Conservation (phyloP, 2,888 invertebrate species). For the Notocelia uddmanniana region DNA sequence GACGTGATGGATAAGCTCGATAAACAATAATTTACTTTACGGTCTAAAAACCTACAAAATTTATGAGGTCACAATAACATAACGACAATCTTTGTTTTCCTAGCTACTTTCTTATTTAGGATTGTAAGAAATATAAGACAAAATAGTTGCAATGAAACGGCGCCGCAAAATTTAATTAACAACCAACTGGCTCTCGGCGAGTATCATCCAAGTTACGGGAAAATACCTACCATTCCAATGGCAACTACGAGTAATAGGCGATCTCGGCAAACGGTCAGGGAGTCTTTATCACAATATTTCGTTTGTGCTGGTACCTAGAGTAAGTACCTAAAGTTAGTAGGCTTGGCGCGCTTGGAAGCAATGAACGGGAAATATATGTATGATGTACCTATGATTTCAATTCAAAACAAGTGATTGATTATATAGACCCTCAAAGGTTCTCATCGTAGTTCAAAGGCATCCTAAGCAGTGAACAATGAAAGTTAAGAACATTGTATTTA, state of each 20-base stretch:
- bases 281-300: too few relatives aligned
- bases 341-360: too few relatives aligned
- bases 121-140: background rate
- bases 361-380: background rate
- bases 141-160: background rate
- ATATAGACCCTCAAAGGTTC: background rate
- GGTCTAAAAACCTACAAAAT: too few relatives aligned
- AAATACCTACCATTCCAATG: background rate
- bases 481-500: conserved; percentile 15
- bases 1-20: too few relatives aligned
- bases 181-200: background rate
- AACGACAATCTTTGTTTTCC: background rate
- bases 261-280: too few relatives aligned
- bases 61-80: too few relatives aligned
- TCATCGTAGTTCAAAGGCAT: background rate
- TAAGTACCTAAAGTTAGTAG: too few relatives aligned
- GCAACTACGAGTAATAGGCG: background rate
- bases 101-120: background rate
- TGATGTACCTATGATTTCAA: conserved; percentile 1
- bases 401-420: background rate
- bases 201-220: background rate
- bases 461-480: conserved; percentile 22
- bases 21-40: background rate
- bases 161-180: conserved; percentile 11
- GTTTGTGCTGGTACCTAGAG: too few relatives aligned